These are phyloP conservation scores for Tokudaia muenninki DNA, from an alignment of 2,797 vertebrate genomes.

Conservation along the genomic window DNA sequence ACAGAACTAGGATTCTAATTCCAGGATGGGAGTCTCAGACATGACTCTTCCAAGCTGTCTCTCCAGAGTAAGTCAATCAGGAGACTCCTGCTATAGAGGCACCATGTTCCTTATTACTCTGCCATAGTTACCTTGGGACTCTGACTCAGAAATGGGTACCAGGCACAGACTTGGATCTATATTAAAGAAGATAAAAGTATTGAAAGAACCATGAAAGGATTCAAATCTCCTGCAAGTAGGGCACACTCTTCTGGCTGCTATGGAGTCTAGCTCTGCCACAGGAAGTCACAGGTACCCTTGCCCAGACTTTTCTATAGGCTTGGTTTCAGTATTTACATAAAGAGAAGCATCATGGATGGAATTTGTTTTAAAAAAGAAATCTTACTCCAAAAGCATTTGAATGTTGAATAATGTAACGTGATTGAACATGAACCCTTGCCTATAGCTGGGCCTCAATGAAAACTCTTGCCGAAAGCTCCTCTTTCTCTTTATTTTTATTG, in stretches of 20 bases:
- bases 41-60: no score
- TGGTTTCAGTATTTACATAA: no score
- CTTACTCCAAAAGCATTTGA: no score
- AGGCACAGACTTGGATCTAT: not conserved
- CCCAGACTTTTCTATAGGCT: not conserved
- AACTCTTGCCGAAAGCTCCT: not conserved
- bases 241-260: not conserved
- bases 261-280: not conserved
- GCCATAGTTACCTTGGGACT: not conserved
- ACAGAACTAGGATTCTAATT: slow-evolving; percentile 17
- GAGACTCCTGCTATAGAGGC: no score
- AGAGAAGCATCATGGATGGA: not conserved
- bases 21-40: not conserved
- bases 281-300: fast-evolving
- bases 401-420: fast-evolving
- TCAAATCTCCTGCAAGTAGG: fast-evolving
- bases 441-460: not conserved
- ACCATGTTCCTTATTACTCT: not conserved
- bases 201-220: not conserved
- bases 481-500: not conserved
- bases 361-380: not conserved
- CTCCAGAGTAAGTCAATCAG: not conserved
- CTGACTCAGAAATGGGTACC: not conserved
- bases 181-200: not conserved
- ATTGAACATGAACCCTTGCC: not conserved